Percentiles rank a stretch among this genome's conserved stretches.
Evolutionary conservation across 2,113 vertebrate species (phyloP).

Genomic region (Miniopterus natalensis): DNA sequence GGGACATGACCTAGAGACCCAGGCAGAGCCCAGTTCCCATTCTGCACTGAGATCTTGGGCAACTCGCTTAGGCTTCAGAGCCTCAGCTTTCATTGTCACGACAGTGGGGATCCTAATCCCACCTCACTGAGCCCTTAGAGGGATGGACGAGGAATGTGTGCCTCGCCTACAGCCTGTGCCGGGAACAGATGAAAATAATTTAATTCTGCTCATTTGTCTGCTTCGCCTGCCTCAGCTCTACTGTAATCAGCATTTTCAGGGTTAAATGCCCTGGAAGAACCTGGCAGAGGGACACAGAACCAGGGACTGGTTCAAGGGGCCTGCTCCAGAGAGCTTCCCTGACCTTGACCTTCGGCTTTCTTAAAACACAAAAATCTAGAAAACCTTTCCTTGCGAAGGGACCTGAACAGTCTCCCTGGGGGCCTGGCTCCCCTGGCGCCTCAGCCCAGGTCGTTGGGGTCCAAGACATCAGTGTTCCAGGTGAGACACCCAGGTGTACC

Average conservation of each 20-base stretch:
- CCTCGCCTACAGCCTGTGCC: not conserved
- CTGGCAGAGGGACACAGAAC: not conserved
- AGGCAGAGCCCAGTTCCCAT: not conserved
- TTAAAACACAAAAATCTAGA: not conserved
- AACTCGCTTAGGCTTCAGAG: not conserved
- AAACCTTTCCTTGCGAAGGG: not conserved
- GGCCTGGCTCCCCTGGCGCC: not conserved
- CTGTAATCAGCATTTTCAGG: not conserved
- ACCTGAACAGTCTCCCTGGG: not conserved
- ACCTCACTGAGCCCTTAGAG: fast-evolving
- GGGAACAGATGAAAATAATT: not conserved
- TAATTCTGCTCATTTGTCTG: not conserved
- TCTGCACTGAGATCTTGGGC: not conserved
- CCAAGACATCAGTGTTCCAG: not conserved
- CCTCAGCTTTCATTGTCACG: not conserved
- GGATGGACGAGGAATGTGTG: not conserved
- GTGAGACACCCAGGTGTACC: not conserved
- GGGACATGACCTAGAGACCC: not conserved
- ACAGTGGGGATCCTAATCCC: not conserved
- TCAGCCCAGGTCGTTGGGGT: not conserved
- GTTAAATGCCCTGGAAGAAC: not conserved
- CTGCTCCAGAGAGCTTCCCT: not conserved
- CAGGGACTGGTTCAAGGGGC: not conserved
- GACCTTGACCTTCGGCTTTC: not conserved
- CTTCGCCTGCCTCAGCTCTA: too few relatives aligned